phyloP scores from a whole-genome alignment of 1,140 invertebrate genomes.

The Drosophila sturtevanti region DNA sequence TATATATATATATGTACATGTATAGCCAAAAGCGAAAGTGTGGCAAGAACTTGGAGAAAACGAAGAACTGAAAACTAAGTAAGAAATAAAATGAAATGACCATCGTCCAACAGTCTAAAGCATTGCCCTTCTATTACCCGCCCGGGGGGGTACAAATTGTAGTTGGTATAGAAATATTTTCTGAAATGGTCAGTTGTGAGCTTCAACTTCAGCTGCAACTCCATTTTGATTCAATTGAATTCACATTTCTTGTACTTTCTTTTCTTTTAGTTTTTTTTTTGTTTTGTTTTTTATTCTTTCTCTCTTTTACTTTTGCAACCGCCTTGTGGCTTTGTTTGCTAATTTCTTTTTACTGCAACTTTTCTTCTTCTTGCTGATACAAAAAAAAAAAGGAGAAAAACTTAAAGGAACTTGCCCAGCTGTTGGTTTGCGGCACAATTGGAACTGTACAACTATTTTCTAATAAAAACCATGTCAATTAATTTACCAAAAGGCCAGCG shows the following conservation, averaged over 20 bases:
- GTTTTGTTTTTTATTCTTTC: constrained; percentile 12
- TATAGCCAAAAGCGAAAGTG: constrained; percentile 19
- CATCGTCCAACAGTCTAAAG: neutral
- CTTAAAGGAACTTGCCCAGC: constrained; percentile 7
- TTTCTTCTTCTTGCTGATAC: constrained; percentile 32
- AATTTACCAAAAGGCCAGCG: constrained; percentile 50
- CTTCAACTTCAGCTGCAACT: neutral
- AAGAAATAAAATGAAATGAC: constrained; percentile 25
- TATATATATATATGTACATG: neutral
- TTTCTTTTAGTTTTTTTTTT: neutral
- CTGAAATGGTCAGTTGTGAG: constrained; percentile 26
- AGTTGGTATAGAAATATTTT: constrained; percentile 6
- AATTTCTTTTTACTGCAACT: constrained; percentile 49
- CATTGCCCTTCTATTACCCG: no score
- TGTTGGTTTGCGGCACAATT: constrained; percentile 7
- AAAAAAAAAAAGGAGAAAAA: neutral
- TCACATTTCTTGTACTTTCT: constrained; percentile 31
- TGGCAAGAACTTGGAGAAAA: constrained; percentile 1
- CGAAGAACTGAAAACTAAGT: neutral
- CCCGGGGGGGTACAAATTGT: neutral
- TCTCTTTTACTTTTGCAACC: constrained; percentile 17
- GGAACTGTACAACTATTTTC: constrained; percentile 51
- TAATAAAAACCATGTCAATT: constrained; percentile 64
- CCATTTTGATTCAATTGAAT: constrained; percentile 49
- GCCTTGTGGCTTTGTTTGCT: constrained; percentile 58